Evolutionary conservation across 2,888 invertebrate species (phyloP), one percentile per base, ranked within the genome.

Genomic region (Atethmia centrago): DNA sequence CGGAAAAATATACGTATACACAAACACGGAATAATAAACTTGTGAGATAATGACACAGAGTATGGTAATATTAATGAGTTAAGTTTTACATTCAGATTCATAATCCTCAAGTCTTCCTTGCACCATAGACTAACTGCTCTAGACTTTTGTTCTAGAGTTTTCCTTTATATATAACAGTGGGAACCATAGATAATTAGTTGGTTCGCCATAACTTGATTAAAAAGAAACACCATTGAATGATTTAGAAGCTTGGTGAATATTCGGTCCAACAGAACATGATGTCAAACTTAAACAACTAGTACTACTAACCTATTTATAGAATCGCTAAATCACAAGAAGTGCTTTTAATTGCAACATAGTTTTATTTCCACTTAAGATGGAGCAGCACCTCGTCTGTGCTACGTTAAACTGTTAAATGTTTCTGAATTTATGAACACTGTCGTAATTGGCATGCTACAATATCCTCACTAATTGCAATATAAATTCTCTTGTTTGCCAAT

Each of bases 381-480:
- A 53, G 12, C 25, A 51, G 16, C 51, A 63, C 65, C 10, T 58
- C 40, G 42, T 49, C 53, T 63, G 55, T 58, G 36, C 66, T 55
- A 63, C 45, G 31, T 63, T 58, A 59, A 70, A 56, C 42, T 68
- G 56, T 62, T 65, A 42, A 76, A 71, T 59, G 49, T 56, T 51
- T 36, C 19, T 9, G 25, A 67, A 67, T 76, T 68, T 36, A 47
- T 45, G 58, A 49, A 31, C 47, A 55, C 14, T 63, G 28, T 42
- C 59, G 40, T 82, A 61, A 82, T 68, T 80, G 64, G 51, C 31
- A 28, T 40, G 66, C 62, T 67, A 77, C 36, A 55, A 64, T 66
- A 53, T 66, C 36, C 56, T 42, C 28, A 45, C 55, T 71, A 72
- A 78, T 71, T 68, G 55, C 63, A 51, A 31, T 61, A 51, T 61